Evolutionary conservation across 2,113 vertebrate genomes (phyloP).

Genomic region (Prietella phreatophila): DNA sequence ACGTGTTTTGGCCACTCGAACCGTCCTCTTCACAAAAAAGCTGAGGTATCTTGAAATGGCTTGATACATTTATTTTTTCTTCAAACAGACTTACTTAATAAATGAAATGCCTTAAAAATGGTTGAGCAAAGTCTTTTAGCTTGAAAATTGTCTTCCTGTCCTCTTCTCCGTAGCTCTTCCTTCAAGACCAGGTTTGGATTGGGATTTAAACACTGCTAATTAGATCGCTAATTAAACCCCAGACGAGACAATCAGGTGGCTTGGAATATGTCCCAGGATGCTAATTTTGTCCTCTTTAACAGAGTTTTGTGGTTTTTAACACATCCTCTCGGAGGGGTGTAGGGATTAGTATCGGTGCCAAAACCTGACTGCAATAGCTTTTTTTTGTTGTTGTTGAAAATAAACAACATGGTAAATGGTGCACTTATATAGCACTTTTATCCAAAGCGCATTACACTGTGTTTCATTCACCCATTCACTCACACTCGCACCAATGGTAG

Average conservation of each 20-base stretch:
- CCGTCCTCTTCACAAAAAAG: too few species aligned
- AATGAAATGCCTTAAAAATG: neutral
- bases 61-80: neutral
- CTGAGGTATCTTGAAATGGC: neutral
- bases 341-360: neutral
- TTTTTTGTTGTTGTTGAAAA: too few species aligned
- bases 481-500: too few species aligned
- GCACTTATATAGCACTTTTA: too few species aligned
- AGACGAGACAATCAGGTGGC: neutral
- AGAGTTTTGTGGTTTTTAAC: neutral
- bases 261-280: neutral
- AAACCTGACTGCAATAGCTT: neutral
- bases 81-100: neutral
- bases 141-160: neutral
- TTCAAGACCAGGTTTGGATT: neutral
- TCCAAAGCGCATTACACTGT: too few species aligned
- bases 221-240: slow-evolving; percentile 4
- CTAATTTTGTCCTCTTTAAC: neutral
- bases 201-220: neutral
- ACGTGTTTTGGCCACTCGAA: too few species aligned
- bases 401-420: too few species aligned
- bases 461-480: too few species aligned
- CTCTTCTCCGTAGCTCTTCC: neutral
- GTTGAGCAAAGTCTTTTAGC: neutral
- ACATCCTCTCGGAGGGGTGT: neutral